Conservation (phyloP, 2,113 vertebrate genomes). For the Dissostichus mawsoni region DNA sequence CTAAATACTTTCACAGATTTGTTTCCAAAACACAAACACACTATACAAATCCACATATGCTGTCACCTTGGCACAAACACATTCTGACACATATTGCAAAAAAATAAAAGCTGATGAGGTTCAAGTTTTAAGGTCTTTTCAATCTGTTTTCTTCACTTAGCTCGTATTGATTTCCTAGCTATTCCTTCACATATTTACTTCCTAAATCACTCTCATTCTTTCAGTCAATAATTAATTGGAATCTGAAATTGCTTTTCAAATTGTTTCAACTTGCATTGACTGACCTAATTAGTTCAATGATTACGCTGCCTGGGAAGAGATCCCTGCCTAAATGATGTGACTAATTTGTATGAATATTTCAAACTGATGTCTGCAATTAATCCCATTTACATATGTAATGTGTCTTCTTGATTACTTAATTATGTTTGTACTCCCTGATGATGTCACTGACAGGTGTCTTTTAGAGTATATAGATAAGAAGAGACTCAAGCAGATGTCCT, state of each 20-base stretch:
- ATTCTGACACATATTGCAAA: conserved; percentile 10
- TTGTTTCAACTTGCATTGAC: conserved; percentile 73
- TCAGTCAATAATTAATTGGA: conserved; percentile 69
- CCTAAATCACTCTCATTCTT: conserved; percentile 49
- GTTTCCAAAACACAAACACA: not conserved
- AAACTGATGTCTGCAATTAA: conserved; percentile 81
- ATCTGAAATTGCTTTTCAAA: conserved; percentile 77
- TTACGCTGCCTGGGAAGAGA: conserved; percentile 68
- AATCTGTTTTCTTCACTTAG: not conserved
- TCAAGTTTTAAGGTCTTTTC: not conserved
- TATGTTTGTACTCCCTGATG: conserved; percentile 70
- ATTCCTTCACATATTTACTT: conserved; percentile 44
- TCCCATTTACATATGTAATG: conserved; percentile 79
- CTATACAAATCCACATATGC: conserved; percentile 7
- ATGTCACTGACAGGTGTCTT: conserved; percentile 72
- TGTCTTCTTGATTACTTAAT: conserved; percentile 79
- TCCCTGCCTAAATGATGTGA: conserved; percentile 72
- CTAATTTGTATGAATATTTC: conserved; percentile 81
- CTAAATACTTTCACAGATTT: conserved; percentile 13
- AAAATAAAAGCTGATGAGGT: conserved; percentile 16
- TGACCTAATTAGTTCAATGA: conserved; percentile 79
- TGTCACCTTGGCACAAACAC: conserved; percentile 19
- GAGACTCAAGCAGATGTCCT: conserved; percentile 43
- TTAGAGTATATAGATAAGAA: conserved; percentile 21
- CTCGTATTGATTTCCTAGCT: not conserved